Conservation (phyloP, 2,113 vertebrate genomes). For the Gila orcuttii region DNA sequence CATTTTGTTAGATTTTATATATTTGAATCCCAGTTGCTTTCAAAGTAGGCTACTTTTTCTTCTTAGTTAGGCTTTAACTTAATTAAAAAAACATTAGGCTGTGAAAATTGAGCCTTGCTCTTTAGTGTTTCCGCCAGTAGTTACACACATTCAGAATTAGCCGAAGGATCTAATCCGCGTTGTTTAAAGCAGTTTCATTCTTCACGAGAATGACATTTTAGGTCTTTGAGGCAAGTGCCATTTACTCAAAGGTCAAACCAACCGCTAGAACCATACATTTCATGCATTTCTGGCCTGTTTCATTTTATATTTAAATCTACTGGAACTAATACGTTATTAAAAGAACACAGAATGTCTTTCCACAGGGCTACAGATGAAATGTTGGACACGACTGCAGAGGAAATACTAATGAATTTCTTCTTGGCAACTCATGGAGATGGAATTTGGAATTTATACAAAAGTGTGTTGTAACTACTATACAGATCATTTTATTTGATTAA, state of each 20-base stretch:
- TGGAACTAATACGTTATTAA: constrained; percentile 47
- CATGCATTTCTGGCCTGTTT: not conserved
- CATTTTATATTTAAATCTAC: constrained; percentile 37
- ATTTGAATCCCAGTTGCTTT: too few relatives aligned
- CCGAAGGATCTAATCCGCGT: not conserved
- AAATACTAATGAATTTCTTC: not conserved
- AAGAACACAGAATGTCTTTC: constrained; percentile 21
- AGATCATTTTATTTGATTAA: too few relatives aligned
- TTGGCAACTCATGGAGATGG: not conserved
- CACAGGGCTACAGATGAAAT: not conserved
- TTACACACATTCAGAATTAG: constrained; percentile 3
- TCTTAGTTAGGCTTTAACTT: too few relatives aligned
- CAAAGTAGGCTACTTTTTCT: too few relatives aligned
- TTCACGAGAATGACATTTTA: constrained; percentile 8
- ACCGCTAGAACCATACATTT: not conserved
- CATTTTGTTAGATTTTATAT: too few relatives aligned
- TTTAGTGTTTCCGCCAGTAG: not conserved
- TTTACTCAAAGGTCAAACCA: constrained; percentile 38
- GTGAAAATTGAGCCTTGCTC: not conserved
- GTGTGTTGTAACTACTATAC: too few relatives aligned
- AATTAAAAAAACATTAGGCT: not conserved
- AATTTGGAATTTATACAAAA: not conserved
- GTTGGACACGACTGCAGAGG: not conserved
- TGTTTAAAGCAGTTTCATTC: not conserved
- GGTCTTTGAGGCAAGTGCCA: constrained; percentile 26